Base-by-base conservation (phyloP, 2,113 vertebrate genomes). In the Petrocephalus microphthalmus region DNA sequence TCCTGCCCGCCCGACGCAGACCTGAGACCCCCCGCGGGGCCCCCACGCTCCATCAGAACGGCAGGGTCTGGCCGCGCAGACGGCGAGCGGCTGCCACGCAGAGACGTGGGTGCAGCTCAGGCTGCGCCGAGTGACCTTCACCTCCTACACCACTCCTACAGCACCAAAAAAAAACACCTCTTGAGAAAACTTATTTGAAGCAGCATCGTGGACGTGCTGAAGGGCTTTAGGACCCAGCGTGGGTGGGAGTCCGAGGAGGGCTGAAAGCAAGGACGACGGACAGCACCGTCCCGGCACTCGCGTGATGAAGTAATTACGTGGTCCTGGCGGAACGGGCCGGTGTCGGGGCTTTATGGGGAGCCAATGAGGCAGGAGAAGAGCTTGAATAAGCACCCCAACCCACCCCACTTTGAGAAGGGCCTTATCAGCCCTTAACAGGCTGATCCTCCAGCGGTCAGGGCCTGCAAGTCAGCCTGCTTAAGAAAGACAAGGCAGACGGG, bases 361-460 rank as follows among this genome's bases (percentile, higher is more conserved):
- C 19, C 64, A 64, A 60, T 64, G 19, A 64, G 45, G 53, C 19
- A 60, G 33, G 56, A 60, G 45, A 33, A 47, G 5, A 20, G n/a
- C 15, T 8, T 85, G 49, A 85, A 49, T 6, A 19, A 29, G 42
- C 49, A 25, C 49, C 49, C 3, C n/a, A n/a, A n/a, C n/a, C n/a
- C 20, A 42, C 42, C 42, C 42, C 42, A 42, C 83, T 49, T 2
- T 7, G n/a, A 54, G n/a, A 85, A 85, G 2, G 17, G 7, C 33
- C 84, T 84, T 52, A 85, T 86, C 85, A 45, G 85, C 85, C 85
- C 53, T 42, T 60, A 17, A 86, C 20, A 85, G 51, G 51, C 51
- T 1, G n/a, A 25, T 54, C 84, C 47, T 15, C 11, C 11, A 85
- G 83, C 0, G 25, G 51, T 15, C n/a, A 53, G 83, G 49, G 84